phyloP scores from a whole-genome alignment of 2,797 vertebrate genomes.

The Salmo trutta region DNA sequence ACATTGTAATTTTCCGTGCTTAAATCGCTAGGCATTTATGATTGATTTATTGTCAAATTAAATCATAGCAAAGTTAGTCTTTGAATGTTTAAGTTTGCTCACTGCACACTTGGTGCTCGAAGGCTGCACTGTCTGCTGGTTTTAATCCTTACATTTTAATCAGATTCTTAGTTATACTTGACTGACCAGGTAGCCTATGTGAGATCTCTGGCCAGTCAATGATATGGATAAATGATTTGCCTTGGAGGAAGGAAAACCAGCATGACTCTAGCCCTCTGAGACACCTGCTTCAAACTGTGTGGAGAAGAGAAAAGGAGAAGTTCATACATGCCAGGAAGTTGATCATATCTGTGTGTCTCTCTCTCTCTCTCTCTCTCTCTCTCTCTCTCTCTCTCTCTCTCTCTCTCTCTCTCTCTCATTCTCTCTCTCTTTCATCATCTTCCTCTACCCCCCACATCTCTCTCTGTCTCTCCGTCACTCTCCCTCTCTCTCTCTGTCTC shows the following conservation, averaged over 20 bases:
- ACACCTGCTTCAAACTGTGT: not conserved
- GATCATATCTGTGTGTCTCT: not conserved
- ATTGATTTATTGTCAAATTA: not conserved
- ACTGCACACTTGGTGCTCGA: too few relatives aligned
- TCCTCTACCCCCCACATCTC: constrained; percentile 29
- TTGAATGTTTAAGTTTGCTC: too few relatives aligned
- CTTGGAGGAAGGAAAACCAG: not conserved
- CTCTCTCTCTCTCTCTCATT: not conserved
- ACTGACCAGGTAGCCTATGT: too few relatives aligned
- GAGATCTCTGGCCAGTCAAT: too few relatives aligned
- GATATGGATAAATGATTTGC: not conserved
- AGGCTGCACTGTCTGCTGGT: too few relatives aligned
- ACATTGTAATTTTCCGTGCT: not conserved
- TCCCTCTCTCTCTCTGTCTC: constrained; percentile 20
- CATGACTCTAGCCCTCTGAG: not conserved
- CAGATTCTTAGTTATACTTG: too few relatives aligned
- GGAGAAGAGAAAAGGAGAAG: constrained; percentile 3
- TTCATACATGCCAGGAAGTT: constrained; percentile 9
- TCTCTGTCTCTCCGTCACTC: constrained; percentile 4
- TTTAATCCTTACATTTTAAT: too few relatives aligned
- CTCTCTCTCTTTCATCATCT: constrained; percentile 17
- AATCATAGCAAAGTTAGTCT: too few relatives aligned
- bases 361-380: constrained; percentile 25
- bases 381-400: constrained; percentile 41
- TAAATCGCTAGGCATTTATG: not conserved